Percentiles rank a stretch among this genome's conserved stretches.
phyloP scores from a whole-genome alignment of 2,888 invertebrate genomes.

The Apotomis capreana region DNA sequence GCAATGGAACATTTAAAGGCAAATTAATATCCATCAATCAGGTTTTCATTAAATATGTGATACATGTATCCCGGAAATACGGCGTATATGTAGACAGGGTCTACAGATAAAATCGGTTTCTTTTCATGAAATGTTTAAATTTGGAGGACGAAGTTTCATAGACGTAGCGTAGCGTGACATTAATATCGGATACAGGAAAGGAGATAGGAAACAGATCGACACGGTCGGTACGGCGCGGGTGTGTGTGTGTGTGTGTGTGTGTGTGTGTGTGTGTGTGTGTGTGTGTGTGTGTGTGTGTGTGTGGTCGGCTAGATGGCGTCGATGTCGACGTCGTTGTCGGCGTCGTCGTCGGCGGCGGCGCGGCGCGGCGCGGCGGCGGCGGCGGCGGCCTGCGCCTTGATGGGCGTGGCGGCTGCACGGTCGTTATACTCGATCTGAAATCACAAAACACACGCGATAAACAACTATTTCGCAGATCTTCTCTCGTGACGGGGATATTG shows the following conservation, averaged over 20 bases:
- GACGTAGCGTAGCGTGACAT: too few relatives aligned
- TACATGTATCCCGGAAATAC: too few relatives aligned
- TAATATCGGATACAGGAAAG: too few relatives aligned
- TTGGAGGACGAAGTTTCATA: too few relatives aligned
- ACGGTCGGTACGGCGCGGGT: neutral
- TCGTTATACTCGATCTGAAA: slow-evolving; percentile 93
- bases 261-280: slow-evolving; percentile 2
- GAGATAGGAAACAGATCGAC: neutral
- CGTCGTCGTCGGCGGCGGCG: slow-evolving; percentile 85
- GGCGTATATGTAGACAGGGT: too few relatives aligned
- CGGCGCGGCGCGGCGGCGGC: slow-evolving; percentile 64
- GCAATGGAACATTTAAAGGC: too few relatives aligned
- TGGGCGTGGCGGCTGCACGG: slow-evolving; percentile 89
- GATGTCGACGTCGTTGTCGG: slow-evolving; percentile 93
- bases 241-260: neutral
- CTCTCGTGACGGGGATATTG: too few relatives aligned
- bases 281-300: slow-evolving; percentile 7
- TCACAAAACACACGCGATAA: neutral
- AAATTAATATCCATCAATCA: too few relatives aligned
- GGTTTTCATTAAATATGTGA: too few relatives aligned
- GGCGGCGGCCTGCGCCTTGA: slow-evolving; percentile 84
- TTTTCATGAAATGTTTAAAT: too few relatives aligned
- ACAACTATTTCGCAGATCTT: too few relatives aligned
- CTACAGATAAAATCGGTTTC: too few relatives aligned
- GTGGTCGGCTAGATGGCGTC: slow-evolving; percentile 91